A percentile compares a stretch with the other conserved stretches of the same genome.
Evolutionary conservation across 2,113 vertebrate species (phyloP).

Genomic region (Haemorhous mexicanus): DNA sequence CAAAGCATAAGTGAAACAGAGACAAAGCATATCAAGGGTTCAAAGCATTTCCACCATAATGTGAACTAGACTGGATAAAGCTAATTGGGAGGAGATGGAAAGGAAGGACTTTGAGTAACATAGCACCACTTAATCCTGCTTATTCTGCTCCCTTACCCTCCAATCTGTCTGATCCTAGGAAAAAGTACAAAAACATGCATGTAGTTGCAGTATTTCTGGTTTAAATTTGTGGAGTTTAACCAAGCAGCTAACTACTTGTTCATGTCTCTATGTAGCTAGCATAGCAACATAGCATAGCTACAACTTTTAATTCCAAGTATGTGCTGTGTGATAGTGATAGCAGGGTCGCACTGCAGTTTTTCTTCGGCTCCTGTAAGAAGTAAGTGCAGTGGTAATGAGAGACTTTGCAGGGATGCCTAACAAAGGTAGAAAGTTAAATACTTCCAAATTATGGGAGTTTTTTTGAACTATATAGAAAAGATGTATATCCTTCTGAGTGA

Average conservation of each 20-base stretch:
- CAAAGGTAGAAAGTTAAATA: not conserved
- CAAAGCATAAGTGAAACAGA: not conserved
- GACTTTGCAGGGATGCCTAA: not conserved
- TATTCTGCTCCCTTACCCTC: not conserved
- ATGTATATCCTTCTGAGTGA: not conserved
- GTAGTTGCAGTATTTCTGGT: not conserved
- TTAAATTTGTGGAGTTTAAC: not conserved
- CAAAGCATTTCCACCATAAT: not conserved
- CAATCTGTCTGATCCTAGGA: not conserved
- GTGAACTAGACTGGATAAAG: not conserved
- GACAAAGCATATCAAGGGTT: not conserved
- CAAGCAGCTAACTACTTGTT: not conserved
- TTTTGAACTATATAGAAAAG: not conserved
- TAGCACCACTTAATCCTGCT: not conserved
- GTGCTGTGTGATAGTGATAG: not conserved
- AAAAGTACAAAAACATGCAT: not conserved
- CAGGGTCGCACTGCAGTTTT: not conserved
- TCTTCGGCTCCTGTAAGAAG: not conserved
- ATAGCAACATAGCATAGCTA: too few relatives aligned
- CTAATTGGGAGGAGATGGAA: not conserved
- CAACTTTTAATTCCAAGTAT: not conserved
- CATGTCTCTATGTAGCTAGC: not conserved
- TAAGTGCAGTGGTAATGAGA: not conserved
- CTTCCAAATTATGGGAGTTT: not conserved
- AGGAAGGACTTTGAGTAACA: not conserved